phyloP scores from a whole-genome alignment of 2,797 vertebrate genomes.

The Schizothorax lantsangensis region DNA sequence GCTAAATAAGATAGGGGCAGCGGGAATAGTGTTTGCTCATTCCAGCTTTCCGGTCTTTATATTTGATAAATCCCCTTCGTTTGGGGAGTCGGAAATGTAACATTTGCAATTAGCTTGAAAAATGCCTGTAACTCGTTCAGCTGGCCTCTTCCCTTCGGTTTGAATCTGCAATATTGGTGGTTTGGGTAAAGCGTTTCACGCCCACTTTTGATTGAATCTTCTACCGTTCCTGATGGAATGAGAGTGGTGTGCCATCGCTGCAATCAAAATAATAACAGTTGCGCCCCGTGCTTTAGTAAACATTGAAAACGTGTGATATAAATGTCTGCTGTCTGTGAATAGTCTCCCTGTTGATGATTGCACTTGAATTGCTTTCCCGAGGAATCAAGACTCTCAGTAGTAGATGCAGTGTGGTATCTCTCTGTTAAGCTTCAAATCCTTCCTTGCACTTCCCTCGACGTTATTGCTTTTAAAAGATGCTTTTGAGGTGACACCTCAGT shows the following conservation, averaged over 20 bases:
- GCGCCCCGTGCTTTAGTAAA: slow-evolving; percentile 15
- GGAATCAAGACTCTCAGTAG: slow-evolving; percentile 5
- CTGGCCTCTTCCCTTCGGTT: slow-evolving; percentile 11
- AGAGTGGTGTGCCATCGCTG: slow-evolving; percentile 6
- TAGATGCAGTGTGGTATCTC: not conserved
- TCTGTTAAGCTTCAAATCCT: slow-evolving; percentile 41
- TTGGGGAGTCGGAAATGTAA: slow-evolving; percentile 14
- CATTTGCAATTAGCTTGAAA: slow-evolving; percentile 28
- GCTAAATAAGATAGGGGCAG: slow-evolving; percentile 31
- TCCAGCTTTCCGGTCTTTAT: not conserved
- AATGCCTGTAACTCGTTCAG: slow-evolving; percentile 27
- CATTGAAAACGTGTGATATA: slow-evolving; percentile 7
- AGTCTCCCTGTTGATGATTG: not conserved
- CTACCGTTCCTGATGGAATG: not conserved
- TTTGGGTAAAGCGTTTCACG: not conserved
- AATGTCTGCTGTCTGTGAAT: not conserved
- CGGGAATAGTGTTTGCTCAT: slow-evolving; percentile 11
- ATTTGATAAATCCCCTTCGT: slow-evolving; percentile 3
- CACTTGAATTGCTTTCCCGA: slow-evolving; percentile 2
- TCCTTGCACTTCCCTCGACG: not conserved
- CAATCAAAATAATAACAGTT: slow-evolving; percentile 28
- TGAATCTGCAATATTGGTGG: slow-evolving; percentile 14
- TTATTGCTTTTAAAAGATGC: slow-evolving; percentile 5
- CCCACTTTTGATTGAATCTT: slow-evolving; percentile 26
- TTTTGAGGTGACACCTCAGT: slow-evolving; percentile 7